Conservation (phyloP, 1,140 invertebrate genomes). For the Coenobita brevimanus region DNA sequence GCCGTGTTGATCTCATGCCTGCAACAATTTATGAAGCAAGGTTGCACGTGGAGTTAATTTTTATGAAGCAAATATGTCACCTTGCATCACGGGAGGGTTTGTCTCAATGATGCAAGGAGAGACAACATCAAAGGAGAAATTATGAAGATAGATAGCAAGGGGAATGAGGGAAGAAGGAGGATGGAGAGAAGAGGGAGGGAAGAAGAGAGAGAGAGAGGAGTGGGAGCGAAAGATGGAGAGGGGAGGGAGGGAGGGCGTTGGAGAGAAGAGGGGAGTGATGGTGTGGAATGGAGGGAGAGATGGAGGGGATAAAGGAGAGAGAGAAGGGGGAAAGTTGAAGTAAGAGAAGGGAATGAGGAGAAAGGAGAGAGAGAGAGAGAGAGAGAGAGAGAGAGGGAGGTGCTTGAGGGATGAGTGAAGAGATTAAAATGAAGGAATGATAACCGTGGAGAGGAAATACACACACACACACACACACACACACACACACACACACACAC, state of each 20-base stretch:
- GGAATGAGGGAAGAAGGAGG: neutral
- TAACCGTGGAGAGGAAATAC: neutral
- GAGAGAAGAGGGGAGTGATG: too few species aligned
- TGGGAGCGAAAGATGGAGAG: too few species aligned
- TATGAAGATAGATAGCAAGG: neutral
- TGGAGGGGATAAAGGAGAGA: too few species aligned
- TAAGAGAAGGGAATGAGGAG: neutral
- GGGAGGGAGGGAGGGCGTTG: too few species aligned
- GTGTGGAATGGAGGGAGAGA: too few species aligned
- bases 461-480: slow-evolving; percentile 32
- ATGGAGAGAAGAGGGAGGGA: neutral
- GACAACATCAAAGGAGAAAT: neutral
- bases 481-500: slow-evolving; percentile 32
- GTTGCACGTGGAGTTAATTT: too few species aligned
- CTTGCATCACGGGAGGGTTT: too few species aligned
- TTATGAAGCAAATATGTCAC: too few species aligned
- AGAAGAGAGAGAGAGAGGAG: too few species aligned
- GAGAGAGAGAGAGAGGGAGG: neutral
- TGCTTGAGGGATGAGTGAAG: neutral
- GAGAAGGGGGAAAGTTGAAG: too few species aligned
- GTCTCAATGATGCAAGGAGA: neutral
- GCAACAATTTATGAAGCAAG: too few species aligned
- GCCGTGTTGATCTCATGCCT: too few species aligned
- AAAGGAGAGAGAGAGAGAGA: neutral
- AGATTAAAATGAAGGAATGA: neutral